Conservation (phyloP, 2,113 vertebrate genomes). For the Sclerurus mexicanus region DNA sequence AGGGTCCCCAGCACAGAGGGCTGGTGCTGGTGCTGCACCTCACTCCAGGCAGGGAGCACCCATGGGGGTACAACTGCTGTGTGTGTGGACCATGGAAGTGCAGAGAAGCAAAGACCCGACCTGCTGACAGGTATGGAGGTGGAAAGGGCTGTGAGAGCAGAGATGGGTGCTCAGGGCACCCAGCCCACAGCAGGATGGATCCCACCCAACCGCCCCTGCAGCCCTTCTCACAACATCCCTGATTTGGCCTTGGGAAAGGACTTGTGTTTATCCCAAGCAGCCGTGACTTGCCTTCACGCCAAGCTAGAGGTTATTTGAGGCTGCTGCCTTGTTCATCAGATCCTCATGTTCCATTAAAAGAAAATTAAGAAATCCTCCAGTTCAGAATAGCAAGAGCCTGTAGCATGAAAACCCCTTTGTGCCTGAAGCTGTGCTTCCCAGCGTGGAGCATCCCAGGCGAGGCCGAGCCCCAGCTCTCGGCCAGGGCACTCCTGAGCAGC, state of each 20-base stretch:
- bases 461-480: background rate
- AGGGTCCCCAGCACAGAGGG: background rate
- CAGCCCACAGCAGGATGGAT: background rate
- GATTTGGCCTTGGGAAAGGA: background rate
- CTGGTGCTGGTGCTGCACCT: background rate
- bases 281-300: background rate
- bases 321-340: slow-evolving; percentile 12
- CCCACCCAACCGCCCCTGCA: background rate
- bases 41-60: background rate
- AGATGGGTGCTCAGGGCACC: background rate
- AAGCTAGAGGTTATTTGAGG: slow-evolving; percentile 46
- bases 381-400: background rate
- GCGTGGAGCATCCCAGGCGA: background rate
- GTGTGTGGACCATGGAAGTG: fast-evolving
- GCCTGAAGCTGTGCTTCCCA: background rate
- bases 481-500: background rate
- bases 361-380: background rate
- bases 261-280: slow-evolving; percentile 32
- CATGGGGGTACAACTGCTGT: fast-evolving
- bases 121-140: fast-evolving
- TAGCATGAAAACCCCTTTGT: background rate
- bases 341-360: slow-evolving; percentile 12
- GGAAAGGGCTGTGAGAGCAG: background rate
- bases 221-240: background rate
- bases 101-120: background rate